Evolutionary conservation across 2,113 vertebrate species (phyloP).

Genomic region (Phainopepla nitens): DNA sequence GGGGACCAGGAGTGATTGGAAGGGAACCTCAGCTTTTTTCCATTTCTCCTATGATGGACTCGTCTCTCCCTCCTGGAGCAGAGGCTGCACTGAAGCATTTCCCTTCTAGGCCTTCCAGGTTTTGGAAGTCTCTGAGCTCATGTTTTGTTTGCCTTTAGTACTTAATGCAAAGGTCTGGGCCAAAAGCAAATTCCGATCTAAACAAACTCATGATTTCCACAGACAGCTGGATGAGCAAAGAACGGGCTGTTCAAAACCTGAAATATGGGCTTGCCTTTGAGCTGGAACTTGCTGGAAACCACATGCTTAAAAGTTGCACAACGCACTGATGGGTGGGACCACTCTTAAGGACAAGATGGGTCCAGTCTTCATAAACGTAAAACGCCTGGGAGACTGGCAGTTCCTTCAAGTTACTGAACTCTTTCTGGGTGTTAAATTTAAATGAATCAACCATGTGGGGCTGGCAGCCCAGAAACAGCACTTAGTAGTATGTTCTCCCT

Average conservation of each 20-base stretch:
- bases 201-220: background rate
- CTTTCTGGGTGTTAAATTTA: background rate
- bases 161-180: background rate
- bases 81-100: background rate
- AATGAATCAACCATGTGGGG: background rate
- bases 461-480: background rate
- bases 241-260: background rate
- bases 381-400: background rate
- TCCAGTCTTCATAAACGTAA: background rate
- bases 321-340: background rate
- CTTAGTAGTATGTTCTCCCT: background rate
- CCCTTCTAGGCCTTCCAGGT: background rate
- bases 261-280: background rate
- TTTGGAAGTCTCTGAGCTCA: background rate
- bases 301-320: background rate
- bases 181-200: background rate
- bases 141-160: background rate
- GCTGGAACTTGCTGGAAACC: background rate
- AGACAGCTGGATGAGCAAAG: background rate
- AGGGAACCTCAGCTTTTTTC: background rate
- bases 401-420: background rate
- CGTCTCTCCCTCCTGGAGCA: background rate
- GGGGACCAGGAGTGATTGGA: background rate
- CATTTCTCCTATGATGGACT: background rate
- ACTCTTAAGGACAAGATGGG: background rate